A percentile compares a stretch with the other conserved stretches of the same genome.
Conservation (phyloP, 2,888 invertebrate genomes). For the Isotomurus palustris region DNA sequence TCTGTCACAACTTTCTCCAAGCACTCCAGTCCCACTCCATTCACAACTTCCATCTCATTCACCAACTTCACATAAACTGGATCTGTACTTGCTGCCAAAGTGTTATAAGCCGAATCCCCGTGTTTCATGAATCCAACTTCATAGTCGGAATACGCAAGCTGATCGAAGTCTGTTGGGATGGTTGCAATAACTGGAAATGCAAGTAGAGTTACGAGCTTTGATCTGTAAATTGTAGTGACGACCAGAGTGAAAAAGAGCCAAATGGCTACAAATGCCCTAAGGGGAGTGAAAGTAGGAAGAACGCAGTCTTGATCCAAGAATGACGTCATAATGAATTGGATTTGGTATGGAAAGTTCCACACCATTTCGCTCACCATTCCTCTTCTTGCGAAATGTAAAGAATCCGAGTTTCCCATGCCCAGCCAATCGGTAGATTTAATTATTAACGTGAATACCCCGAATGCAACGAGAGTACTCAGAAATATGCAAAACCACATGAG, state of each 20-base stretch:
- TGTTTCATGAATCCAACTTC: slow-evolving; percentile 30
- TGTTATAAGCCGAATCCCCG: slow-evolving; percentile 26
- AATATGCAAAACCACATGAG: slow-evolving; percentile 14
- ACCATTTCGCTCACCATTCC: not conserved
- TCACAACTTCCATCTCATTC: slow-evolving; percentile 22
- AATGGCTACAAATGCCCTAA: slow-evolving; percentile 20
- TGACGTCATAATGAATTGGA: slow-evolving; percentile 12
- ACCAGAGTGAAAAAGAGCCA: slow-evolving; percentile 32
- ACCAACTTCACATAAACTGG: slow-evolving; percentile 24
- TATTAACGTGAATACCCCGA: slow-evolving; percentile 13
- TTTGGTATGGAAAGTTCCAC: slow-evolving; percentile 3
- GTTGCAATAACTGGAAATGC: slow-evolving; percentile 27
- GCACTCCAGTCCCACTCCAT: slow-evolving; percentile 20
- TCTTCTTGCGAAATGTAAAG: not conserved
- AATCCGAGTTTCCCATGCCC: not conserved
- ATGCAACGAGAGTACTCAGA: slow-evolving; percentile 16
- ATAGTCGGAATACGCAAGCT: slow-evolving; percentile 5
- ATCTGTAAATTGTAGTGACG: slow-evolving; percentile 25
- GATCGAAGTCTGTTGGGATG: slow-evolving; percentile 21
- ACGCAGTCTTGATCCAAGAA: slow-evolving; percentile 25
- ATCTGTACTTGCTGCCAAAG: slow-evolving; percentile 20
- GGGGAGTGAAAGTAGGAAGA: slow-evolving; percentile 1
- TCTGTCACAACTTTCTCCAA: slow-evolving; percentile 20
- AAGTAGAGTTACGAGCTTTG: slow-evolving; percentile 24
- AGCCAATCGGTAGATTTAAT: slow-evolving; percentile 1